These are phyloP conservation scores for Eledone cirrhosa DNA, from an alignment of 2,888 invertebrate species.

Conservation along the genomic window DNA sequence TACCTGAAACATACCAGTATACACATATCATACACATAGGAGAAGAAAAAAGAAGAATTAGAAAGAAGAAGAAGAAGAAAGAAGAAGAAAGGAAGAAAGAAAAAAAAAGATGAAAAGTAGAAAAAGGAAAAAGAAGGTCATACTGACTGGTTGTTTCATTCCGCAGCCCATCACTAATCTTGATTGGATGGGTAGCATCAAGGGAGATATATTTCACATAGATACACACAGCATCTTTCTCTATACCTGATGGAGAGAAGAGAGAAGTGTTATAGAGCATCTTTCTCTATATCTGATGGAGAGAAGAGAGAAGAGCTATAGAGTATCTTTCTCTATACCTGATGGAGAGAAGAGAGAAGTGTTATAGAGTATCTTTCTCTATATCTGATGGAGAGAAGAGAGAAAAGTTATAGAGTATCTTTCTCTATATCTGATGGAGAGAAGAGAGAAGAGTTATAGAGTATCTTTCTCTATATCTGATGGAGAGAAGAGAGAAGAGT, in stretches of 20 bases:
- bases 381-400: too few species aligned
- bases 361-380: too few species aligned
- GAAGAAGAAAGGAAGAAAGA: not conserved
- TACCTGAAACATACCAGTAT: conserved; percentile 70
- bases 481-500: too few species aligned
- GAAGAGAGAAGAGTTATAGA: too few species aligned
- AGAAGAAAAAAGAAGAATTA: too few species aligned
- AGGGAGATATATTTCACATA: conserved; percentile 81
- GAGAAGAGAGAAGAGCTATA: too few species aligned
- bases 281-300: too few species aligned
- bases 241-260: conserved; percentile 61
- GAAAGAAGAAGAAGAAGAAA: not conserved
- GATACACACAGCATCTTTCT: conserved; percentile 74
- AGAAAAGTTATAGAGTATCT: too few species aligned
- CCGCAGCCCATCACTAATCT: conserved; percentile 64
- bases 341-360: not conserved
- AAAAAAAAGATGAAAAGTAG: not conserved
- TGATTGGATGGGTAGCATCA: conserved; percentile 72
- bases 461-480: too few species aligned
- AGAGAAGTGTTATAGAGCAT: too few species aligned
- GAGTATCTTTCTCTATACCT: not conserved
- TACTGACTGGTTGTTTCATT: conserved; percentile 66
- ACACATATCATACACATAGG: too few species aligned
- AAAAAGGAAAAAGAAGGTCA: not conserved
- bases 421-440: too few species aligned